These are phyloP conservation scores for Drosophila auraria DNA, from an alignment of 1,140 invertebrate species.

Conservation along the genomic window DNA sequence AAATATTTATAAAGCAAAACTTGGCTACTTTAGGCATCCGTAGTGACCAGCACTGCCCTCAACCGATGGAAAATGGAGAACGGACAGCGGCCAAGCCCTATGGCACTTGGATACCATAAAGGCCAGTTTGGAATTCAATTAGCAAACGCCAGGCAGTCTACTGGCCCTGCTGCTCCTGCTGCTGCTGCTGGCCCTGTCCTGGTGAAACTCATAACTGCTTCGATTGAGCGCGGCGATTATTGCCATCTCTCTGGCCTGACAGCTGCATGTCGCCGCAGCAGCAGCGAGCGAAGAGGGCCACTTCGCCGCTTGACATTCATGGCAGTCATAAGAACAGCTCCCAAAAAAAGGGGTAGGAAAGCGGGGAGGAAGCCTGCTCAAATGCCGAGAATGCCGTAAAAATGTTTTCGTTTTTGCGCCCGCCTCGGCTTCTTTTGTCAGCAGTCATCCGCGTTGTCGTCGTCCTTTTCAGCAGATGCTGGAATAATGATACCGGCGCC, in stretches of 20 bases:
- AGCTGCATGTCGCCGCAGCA: conserved; percentile 42
- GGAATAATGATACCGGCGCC: conserved; percentile 61
- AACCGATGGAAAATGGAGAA: conserved; percentile 8
- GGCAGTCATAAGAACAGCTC: conserved; percentile 51
- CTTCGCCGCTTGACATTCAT: conserved; percentile 39
- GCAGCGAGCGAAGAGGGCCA: conserved; percentile 1
- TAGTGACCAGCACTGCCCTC: not conserved
- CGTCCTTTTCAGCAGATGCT: conserved; percentile 42
- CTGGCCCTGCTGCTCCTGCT: not conserved
- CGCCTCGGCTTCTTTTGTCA: conserved; percentile 26
- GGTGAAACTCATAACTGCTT: conserved; percentile 32
- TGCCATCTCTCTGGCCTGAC: conserved; percentile 47
- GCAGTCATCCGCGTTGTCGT: conserved; percentile 20
- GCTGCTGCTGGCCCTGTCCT: conserved; percentile 12
- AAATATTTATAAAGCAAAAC: too few species aligned
- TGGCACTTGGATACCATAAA: conserved; percentile 22
- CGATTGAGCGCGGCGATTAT: conserved; percentile 68
- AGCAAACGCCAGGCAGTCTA: conserved; percentile 14
- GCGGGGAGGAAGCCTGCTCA: conserved; percentile 20
- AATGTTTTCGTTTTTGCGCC: conserved; percentile 36
- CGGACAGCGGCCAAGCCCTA: not conserved
- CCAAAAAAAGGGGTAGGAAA: conserved; percentile 29
- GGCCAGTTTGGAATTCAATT: conserved; percentile 68
- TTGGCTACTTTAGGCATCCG: not conserved
- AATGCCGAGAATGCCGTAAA: conserved; percentile 50